Conservation (phyloP, 2,797 vertebrate species). For the Poeciliopsis turneri region DNA sequence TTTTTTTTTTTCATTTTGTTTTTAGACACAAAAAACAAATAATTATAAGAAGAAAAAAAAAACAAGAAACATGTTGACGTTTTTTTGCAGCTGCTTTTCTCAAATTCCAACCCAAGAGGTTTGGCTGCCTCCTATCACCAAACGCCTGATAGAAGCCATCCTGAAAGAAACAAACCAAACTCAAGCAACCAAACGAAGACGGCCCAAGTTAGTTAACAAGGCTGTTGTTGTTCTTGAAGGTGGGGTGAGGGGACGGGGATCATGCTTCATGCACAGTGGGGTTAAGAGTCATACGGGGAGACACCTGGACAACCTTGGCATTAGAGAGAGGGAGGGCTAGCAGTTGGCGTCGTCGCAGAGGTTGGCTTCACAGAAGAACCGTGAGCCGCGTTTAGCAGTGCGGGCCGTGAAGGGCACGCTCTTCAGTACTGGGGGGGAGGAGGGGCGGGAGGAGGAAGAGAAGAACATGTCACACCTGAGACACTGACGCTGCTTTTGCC, state of each 20-base stretch:
- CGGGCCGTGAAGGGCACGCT: conserved; percentile 98
- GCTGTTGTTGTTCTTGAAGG: conserved; percentile 27
- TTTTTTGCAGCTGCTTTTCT: conserved; percentile 15
- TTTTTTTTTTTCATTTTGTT: conserved; percentile 34
- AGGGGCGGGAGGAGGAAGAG: conserved; percentile 56
- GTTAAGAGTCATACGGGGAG: conserved; percentile 66
- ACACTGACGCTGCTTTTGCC: conserved; percentile 34
- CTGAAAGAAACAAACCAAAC: conserved; percentile 35
- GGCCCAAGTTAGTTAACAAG: conserved; percentile 71
- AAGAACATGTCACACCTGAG: conserved; percentile 72
- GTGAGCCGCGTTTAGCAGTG: conserved; percentile 96
- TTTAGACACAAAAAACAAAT: conserved; percentile 2
- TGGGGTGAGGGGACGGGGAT: conserved; percentile 41
- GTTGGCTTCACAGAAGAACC: conserved; percentile 98
- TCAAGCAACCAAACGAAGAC: conserved; percentile 56
- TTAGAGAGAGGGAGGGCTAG: conserved; percentile 84
- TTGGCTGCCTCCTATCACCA: conserved; percentile 72
- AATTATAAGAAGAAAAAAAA: background rate
- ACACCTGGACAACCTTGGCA: conserved; percentile 84
- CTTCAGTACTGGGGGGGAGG: conserved; percentile 90
- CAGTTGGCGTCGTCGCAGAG: conserved; percentile 97
- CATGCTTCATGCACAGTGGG: conserved; percentile 79
- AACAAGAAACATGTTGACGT: conserved; percentile 57
- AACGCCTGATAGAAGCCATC: conserved; percentile 54
- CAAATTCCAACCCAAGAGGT: conserved; percentile 69